phyloP scores from a whole-genome alignment of 2,888 invertebrate genomes.

The Hypolimnas misippus region DNA sequence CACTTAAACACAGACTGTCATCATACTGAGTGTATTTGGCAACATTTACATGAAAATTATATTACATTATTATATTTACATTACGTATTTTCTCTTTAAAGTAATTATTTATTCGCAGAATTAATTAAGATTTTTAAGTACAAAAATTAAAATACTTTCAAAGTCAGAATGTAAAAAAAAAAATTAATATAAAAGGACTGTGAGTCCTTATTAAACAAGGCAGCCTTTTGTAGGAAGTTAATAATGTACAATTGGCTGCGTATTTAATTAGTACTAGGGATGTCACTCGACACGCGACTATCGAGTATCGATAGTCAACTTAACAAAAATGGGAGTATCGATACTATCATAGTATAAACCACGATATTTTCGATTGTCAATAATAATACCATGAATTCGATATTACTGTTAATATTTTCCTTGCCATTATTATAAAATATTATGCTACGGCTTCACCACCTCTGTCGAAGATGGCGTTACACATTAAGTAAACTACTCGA shows the following conservation, averaged over 20 bases:
- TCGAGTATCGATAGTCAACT: neutral
- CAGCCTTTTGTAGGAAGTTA: neutral
- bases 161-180: neutral
- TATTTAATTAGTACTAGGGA: neutral
- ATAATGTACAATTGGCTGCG: neutral
- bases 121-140: conserved; percentile 2
- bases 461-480: no score
- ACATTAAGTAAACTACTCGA: no score
- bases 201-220: neutral
- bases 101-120: neutral
- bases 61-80: conserved; percentile 36
- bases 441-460: no score
- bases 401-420: no score
- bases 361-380: no score
- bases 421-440: no score
- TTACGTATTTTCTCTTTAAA: neutral
- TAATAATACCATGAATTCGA: no score
- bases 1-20: conserved; percentile 54
- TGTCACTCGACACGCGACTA: neutral
- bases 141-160: conserved; percentile 6
- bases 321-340: no score
- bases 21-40: conserved; percentile 55
- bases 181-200: neutral
- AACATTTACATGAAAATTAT: conserved; percentile 54
- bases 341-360: no score